Evolutionary conservation across 2,113 vertebrate species (phyloP), one percentile per base, ranked within the genome.

Genomic region (Argyrosomus japonicus): DNA sequence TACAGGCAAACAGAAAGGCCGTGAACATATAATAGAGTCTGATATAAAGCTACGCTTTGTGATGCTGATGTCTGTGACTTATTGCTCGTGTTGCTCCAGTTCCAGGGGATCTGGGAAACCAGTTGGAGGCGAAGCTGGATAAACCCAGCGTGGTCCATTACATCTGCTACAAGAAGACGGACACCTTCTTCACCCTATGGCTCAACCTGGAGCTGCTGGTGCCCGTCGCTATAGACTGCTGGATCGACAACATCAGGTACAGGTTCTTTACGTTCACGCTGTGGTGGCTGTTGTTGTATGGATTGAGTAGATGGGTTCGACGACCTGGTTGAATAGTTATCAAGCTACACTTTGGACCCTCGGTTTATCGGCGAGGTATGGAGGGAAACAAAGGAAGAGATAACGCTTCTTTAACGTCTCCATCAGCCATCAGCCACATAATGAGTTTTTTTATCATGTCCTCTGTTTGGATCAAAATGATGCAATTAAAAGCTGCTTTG

Each of bases 161-260:
- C 81, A 94, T 99, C 82, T 99, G 98, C 90, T 98, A 96, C 76
- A 99, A 98, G 95, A 99, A 95, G 93, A 99, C 98, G 0, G 95
- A 97, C 8, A 88, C 93, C 87, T 99, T 97, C 90, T 99, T 98
- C 92, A 99, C 98, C 0, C 94, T 99, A 9, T 99, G 98, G 98
- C 95, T 99, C 81, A 99, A 99, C 92, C 93, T 99, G 29, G 98
- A 99, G 85, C 95, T 97, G 86, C 95, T 99, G 85, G 93, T 99
- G 50, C 98, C 98, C 0, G 89, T 98, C 19, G 95, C 97, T 89
- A 99, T 99, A 79, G 98, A 99, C 93, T 99, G 98, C 87, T 99
- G 98, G 98, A 97, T 99, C 45, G 98, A 99, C 93, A 99, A 99
- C 86, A 99, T 99, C 87, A 97, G 98, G 98, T 99, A 90, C 82